These are phyloP conservation scores for Pissodes strobi DNA, from an alignment of 1,140 invertebrate genomes.

Conservation along the genomic window DNA sequence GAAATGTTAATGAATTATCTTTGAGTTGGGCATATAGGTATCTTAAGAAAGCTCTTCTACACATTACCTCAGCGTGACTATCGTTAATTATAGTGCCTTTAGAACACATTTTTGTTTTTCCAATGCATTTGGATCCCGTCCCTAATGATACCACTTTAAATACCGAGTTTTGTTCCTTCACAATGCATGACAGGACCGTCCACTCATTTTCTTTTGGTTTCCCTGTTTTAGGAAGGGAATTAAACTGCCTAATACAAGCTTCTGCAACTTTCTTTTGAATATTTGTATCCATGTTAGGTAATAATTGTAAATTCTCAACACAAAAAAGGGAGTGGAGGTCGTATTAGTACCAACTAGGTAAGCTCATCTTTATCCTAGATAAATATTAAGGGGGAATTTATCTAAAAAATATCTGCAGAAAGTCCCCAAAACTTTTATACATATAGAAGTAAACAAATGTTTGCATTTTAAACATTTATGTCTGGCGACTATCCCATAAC, in stretches of 20 bases:
- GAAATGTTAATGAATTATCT: conserved; percentile 52
- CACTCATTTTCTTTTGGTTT: conserved; percentile 76
- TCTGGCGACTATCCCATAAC: no score
- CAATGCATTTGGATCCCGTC: conserved; percentile 91
- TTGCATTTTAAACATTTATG: no score
- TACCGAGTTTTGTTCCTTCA: conserved; percentile 58
- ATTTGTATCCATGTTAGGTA: not conserved
- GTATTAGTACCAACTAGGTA: no score
- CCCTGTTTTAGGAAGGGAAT: conserved; percentile 73
- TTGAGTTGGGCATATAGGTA: conserved; percentile 74
- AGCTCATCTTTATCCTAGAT: no score
- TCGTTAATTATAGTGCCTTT: conserved; percentile 80
- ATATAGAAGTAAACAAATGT: no score
- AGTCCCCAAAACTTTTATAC: no score
- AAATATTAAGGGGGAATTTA: no score
- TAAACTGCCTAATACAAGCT: conserved; percentile 66
- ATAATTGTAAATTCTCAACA: no score
- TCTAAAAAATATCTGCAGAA: no score
- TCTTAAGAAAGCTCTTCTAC: conserved; percentile 77
- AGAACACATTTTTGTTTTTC: conserved; percentile 68
- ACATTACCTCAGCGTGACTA: conserved; percentile 89
- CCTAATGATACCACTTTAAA: conserved; percentile 77
- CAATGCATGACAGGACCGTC: conserved; percentile 79
- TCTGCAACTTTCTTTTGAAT: conserved; percentile 57
- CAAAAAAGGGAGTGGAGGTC: no score